These are phyloP conservation scores for Anolis sagrei DNA, from an alignment of 2,113 vertebrate genomes.

Conservation along the genomic window DNA sequence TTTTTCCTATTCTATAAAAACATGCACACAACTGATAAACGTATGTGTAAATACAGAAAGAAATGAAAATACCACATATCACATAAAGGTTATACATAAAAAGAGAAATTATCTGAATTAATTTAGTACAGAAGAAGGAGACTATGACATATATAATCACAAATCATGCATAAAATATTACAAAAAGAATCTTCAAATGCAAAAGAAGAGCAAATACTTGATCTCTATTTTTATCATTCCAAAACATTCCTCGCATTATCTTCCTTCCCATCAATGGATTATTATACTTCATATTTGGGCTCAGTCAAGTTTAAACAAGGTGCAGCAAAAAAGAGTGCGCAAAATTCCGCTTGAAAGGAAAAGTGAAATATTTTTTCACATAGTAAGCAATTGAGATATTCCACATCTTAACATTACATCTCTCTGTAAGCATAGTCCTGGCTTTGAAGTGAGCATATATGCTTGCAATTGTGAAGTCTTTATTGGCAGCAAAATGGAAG, in stretches of 20 bases:
- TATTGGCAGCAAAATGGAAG: background rate
- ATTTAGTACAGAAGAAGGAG: too few relatives aligned
- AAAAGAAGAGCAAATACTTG: background rate
- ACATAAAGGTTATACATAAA: background rate
- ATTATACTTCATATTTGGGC: background rate
- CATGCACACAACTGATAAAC: background rate
- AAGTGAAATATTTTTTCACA: background rate
- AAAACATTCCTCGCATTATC: background rate
- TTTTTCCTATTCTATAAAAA: too few relatives aligned
- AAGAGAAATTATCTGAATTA: too few relatives aligned
- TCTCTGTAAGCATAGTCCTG: background rate
- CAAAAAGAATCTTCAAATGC: background rate
- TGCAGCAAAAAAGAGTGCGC: background rate
- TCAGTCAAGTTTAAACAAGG: background rate
- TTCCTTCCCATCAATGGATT: background rate
- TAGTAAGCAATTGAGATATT: background rate
- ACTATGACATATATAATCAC: background rate
- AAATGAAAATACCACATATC: background rate
- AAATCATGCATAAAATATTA: background rate
- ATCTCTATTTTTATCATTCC: background rate
- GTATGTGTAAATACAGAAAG: background rate
- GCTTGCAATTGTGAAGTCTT: background rate
- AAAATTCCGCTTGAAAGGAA: background rate
- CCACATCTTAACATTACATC: background rate
- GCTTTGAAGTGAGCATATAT: background rate